Base-by-base conservation (phyloP, 2,888 invertebrate species). In the Octonoba sinensis region DNA sequence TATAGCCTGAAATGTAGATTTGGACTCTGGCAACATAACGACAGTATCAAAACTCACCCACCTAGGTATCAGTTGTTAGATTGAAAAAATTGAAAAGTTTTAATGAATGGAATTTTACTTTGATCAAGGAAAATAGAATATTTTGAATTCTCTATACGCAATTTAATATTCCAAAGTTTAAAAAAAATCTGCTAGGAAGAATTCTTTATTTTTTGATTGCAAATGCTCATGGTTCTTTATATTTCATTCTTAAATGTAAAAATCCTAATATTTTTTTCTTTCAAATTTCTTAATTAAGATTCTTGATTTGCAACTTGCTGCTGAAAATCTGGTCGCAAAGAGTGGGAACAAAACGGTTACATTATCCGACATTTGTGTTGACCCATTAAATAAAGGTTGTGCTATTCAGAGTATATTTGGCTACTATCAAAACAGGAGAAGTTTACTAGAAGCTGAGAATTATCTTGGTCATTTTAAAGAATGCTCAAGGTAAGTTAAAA, bases 401-500 rank as follows among this genome's bases (percentile, higher is more conserved):
- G 93, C 94, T 16, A 91, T 99, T 15, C 94, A 96, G 90, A 96
- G 96, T 81, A 90, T 95, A 57, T 94, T 96, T 92, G 97, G 97
- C 57, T 99, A 96, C 90, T 98, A 93, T 90, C 93, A 95, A 88
- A 93, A 96, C 87, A 91, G 92, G 87, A 83, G 91, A 8, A 90
- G 91, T 0, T 90, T 88, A 49, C 91, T 96, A 77, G 84, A 11
- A 92, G 83, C 83, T 22, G 87, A 87, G 18, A 87, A 92, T 27
- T 97, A 97, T 87, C 90, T 96, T 84, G 93, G 94, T 86, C 91
- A 91, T 79, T 91, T 97, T 84, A 90, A 92, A 83, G 89, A 89
- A 36, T 97, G 97, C 87, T 90, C 93, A 54, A 91, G 91, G 93
- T 93, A 71, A 79, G 54, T 70, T 18, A 3, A 12, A 1, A 12